Evolutionary conservation across 2,113 vertebrate species (phyloP).

Genomic region (Microcebus tavaratra): DNA sequence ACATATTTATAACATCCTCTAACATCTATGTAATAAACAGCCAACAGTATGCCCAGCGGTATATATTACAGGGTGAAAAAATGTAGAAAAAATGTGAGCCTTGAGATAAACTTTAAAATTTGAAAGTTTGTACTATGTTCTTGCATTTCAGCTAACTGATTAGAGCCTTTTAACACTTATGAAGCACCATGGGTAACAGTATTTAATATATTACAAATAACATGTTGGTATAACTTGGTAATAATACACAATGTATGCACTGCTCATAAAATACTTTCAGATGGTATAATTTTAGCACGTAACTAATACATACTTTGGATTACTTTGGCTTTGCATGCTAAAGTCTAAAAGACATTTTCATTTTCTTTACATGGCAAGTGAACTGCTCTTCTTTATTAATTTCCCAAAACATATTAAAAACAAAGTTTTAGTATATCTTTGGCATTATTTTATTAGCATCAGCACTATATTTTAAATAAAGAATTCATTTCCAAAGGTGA

Average conservation of each 20-base stretch:
- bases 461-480: background rate
- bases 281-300: background rate
- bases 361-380: background rate
- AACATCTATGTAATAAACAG: background rate
- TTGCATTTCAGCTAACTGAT: background rate
- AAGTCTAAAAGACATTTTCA: background rate
- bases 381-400: background rate
- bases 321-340: background rate
- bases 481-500: background rate
- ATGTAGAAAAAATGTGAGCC: background rate
- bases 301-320: background rate
- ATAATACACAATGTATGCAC: background rate
- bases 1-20: background rate
- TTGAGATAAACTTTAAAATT: background rate
- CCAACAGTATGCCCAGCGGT: background rate
- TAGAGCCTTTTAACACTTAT: background rate
- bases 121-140: background rate
- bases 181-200: background rate
- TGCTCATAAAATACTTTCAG: background rate
- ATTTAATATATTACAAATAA: slow-evolving; percentile 9
- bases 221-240: background rate
- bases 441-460: background rate
- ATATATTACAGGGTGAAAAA: background rate
- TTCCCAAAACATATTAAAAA: background rate
- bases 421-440: background rate